Conservation (phyloP, 2,888 invertebrate genomes). For the Panzeria rudis region DNA sequence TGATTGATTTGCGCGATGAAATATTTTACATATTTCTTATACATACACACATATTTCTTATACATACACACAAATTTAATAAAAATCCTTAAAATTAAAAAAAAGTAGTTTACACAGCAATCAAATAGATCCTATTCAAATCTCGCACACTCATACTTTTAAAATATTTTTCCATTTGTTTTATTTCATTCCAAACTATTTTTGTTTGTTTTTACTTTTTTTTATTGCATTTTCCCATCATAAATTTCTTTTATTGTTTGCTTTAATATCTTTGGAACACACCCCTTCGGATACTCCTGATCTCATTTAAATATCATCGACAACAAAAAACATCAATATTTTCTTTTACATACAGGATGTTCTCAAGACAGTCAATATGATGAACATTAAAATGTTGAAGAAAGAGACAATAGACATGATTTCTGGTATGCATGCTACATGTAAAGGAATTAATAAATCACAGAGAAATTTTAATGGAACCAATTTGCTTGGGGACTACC, state of each 20-base stretch:
- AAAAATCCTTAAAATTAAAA: constrained; percentile 1
- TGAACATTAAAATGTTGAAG: neutral
- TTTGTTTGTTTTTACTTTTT: constrained; percentile 56
- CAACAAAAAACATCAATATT: constrained; percentile 44
- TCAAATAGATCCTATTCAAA: constrained; percentile 58
- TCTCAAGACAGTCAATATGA: constrained; percentile 37
- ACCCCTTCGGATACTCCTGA: constrained; percentile 47
- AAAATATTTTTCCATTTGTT: constrained; percentile 26
- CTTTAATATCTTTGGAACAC: constrained; percentile 38
- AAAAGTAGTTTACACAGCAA: neutral
- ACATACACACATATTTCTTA: neutral
- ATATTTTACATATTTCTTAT: constrained; percentile 33
- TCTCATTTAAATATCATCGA: constrained; percentile 64
- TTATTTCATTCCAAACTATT: constrained; percentile 18
- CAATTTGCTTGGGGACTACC: constrained; percentile 13
- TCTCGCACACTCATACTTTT: constrained; percentile 22
- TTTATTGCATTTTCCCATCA: constrained; percentile 67
- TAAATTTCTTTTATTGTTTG: constrained; percentile 39
- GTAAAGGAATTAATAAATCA: constrained; percentile 67
- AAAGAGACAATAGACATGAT: constrained; percentile 21
- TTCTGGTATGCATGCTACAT: neutral
- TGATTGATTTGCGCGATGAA: constrained; percentile 63
- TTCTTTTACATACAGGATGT: constrained; percentile 60
- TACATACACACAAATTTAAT: constrained; percentile 2
- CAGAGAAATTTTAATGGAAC: neutral